Evolutionary conservation across 2,113 vertebrate species (phyloP).

Genomic region (Muscicapa adusta): DNA sequence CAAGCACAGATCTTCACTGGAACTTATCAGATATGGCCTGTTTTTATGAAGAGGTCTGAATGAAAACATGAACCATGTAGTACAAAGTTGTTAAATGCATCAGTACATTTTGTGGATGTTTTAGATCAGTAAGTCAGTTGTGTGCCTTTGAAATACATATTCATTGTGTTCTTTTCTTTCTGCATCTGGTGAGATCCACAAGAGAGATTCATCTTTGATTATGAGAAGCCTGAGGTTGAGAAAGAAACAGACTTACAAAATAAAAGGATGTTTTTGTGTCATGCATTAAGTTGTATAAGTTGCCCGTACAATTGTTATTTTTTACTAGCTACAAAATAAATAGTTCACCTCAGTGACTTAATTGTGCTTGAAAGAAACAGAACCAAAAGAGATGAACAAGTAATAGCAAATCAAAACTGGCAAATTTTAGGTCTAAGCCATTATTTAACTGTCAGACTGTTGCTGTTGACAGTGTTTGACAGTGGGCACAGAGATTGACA

Average conservation of each 20-base stretch:
- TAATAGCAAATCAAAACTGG: neutral
- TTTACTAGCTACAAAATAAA: neutral
- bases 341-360: neutral
- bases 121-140: neutral
- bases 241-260: neutral
- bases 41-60: neutral
- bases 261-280: neutral
- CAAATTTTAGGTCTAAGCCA: neutral
- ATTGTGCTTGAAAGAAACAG: neutral
- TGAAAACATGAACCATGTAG: neutral
- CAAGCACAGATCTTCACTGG: neutral
- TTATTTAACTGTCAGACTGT: neutral
- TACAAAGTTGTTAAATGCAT: neutral
- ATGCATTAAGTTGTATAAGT: neutral
- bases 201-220: neutral
- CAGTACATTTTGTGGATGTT: neutral
- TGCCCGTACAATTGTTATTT: neutral
- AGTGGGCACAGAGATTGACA: neutral
- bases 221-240: neutral
- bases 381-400: neutral
- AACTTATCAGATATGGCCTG: neutral
- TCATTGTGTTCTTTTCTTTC: neutral
- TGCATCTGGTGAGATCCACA: neutral
- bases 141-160: neutral
- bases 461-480: fast-evolving